Percentiles rank a stretch among this genome's conserved stretches.
Evolutionary conservation across 2,797 vertebrate species (phyloP).

Genomic region (Oceanodroma leucorhoa): DNA sequence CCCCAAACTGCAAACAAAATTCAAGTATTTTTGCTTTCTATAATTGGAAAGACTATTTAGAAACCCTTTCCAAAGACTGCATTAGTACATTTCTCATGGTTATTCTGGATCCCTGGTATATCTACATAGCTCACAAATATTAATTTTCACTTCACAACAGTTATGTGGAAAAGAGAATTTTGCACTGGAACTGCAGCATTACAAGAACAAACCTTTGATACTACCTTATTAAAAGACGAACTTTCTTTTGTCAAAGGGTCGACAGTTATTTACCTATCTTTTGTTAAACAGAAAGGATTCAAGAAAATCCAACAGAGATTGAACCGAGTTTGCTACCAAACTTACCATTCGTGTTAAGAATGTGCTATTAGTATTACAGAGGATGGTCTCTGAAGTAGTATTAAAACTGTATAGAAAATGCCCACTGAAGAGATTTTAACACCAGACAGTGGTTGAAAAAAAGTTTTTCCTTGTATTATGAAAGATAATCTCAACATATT

Average conservation of each 20-base stretch:
- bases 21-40: not conserved
- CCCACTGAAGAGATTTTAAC: not conserved
- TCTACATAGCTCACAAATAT: not conserved
- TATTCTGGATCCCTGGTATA: not conserved
- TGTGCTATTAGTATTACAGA: not conserved
- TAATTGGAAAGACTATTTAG: not conserved
- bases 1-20: not conserved
- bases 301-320: not conserved
- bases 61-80: not conserved
- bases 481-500: not conserved
- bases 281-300: not conserved
- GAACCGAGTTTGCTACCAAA: not conserved
- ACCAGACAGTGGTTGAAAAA: not conserved
- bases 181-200: not conserved
- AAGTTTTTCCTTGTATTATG: not conserved
- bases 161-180: not conserved
- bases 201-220: not conserved
- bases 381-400: not conserved
- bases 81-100: not conserved
- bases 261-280: not conserved
- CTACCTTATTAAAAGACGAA: not conserved
- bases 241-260: not conserved
- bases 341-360: not conserved
- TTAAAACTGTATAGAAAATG: not conserved
- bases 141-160: not conserved